Evolutionary conservation across 53 echinoderm and acorn worm genomes (phyloP), one percentile per base, ranked within the genome.

Genomic region (Mesocentrotus franciscanus): DNA sequence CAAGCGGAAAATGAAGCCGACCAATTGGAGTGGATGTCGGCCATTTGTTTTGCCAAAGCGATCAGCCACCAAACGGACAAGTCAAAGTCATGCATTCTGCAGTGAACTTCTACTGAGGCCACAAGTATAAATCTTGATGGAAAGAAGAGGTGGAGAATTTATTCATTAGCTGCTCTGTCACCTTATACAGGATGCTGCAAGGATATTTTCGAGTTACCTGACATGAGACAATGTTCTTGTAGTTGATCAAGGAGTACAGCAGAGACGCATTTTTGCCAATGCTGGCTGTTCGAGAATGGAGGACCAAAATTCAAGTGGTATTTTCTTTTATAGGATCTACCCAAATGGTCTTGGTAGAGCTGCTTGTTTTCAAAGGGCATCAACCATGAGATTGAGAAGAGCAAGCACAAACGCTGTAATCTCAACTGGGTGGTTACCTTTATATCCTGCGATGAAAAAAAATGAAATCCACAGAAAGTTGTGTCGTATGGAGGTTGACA

Each of bases 31-130:
- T 98, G 98, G 98, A 98, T 98, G 98, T 97, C 97, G 71, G 97
- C 97, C 60, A 97, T 98, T 83, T 98, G 98, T 87, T 97, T 98
- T 93, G 97, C 97, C 89, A 98, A 98, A 87, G 97, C 97, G n/a
- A 97, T 97, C 30, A 97, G 97, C 90, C 97, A 97, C 34, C 97
- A 95, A 59, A 97, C 95, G 26, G 97, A 96, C 83, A 83, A 90
- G 39, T 96, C 96, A 58, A 95, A 96, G 90, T 95, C 96, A 8
- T 98, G 98, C 89, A 94, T 95, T 55, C 56, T 98, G 32, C 98
- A 98, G 94, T 98, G 97, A 97, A 79, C 27, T 16, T 71, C 61
- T 57, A 8, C 29, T 34, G 8, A 49, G 24, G 57, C 56, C 4
- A 85, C n/a, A 56, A 56, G 35, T 56, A 9, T 42, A 17, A 10